Percentiles rank a stretch among this genome's conserved stretches.
Conservation (phyloP, 2,888 invertebrate species). For the Thalpophila matura region DNA sequence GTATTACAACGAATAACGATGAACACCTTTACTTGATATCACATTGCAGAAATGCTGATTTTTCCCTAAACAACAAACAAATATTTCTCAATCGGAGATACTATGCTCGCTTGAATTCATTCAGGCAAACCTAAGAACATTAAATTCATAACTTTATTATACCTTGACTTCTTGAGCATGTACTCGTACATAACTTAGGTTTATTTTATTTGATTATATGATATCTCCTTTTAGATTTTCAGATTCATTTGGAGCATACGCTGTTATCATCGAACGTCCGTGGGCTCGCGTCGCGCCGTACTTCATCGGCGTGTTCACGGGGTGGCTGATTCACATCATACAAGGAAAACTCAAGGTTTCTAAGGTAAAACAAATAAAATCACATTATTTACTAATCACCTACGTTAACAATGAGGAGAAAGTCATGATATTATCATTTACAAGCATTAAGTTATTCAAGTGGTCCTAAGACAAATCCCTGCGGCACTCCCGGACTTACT, state of each 20-base stretch:
- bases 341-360: slow-evolving; percentile 86
- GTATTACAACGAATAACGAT: no score
- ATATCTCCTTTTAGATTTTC: slow-evolving; percentile 65
- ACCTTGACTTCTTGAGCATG: no score
- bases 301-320: slow-evolving; percentile 93
- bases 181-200: no score
- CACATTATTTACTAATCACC: no score
- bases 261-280: slow-evolving; percentile 93
- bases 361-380: slow-evolving; percentile 75
- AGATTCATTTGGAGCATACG: slow-evolving; percentile 77
- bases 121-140: no score
- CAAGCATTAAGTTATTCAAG: not conserved
- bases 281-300: slow-evolving; percentile 94
- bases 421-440: not conserved
- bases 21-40: no score
- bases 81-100: no score
- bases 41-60: no score
- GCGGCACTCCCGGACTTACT: slow-evolving; percentile 6
- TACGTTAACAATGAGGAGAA: no score
- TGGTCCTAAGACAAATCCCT: slow-evolving; percentile 1
- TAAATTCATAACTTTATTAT: no score
- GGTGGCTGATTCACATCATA: slow-evolving; percentile 93
- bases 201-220: not conserved
- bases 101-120: no score
- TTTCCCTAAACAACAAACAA: no score